A percentile compares a stretch with the other conserved stretches of the same genome.
Conservation (phyloP, 2,888 invertebrate genomes). For the Scrobipalpa costella region DNA sequence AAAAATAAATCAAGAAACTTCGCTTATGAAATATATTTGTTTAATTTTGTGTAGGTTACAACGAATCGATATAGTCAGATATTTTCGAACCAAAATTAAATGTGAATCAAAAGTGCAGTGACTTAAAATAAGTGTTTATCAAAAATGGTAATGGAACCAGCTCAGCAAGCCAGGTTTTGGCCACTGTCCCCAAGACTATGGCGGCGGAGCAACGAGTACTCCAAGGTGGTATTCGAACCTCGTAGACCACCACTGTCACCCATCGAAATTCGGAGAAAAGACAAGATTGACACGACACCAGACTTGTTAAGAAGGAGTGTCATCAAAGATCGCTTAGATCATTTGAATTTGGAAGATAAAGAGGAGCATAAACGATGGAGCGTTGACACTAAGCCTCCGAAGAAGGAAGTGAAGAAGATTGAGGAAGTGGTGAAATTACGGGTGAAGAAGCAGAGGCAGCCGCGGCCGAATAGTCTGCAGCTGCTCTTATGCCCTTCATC, state of each 20-base stretch:
- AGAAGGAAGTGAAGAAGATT: conserved; percentile 57
- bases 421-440: conserved; percentile 69
- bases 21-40: neutral
- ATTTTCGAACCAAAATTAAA: conserved; percentile 2
- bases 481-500: conserved; percentile 70
- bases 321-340: conserved; percentile 52
- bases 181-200: conserved; percentile 73
- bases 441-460: conserved; percentile 67
- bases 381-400: conserved; percentile 57
- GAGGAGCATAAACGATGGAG: conserved; percentile 56
- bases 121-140: conserved; percentile 37
- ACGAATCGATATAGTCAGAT: conserved; percentile 58
- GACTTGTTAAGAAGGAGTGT: conserved; percentile 64
- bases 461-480: conserved; percentile 73
- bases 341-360: conserved; percentile 53
- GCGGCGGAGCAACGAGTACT: conserved; percentile 74
- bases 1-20: neutral
- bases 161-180: conserved; percentile 71
- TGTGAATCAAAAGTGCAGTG: conserved; percentile 37
- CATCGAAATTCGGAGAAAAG: conserved; percentile 56
- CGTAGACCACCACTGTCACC: conserved; percentile 68
- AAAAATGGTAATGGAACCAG: conserved; percentile 76
- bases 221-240: conserved; percentile 75
- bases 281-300: conserved; percentile 55
- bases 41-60: conserved; percentile 8